Evolutionary conservation across 1,140 invertebrate genomes (phyloP).

Genomic region (Monochamus saltuarius): DNA sequence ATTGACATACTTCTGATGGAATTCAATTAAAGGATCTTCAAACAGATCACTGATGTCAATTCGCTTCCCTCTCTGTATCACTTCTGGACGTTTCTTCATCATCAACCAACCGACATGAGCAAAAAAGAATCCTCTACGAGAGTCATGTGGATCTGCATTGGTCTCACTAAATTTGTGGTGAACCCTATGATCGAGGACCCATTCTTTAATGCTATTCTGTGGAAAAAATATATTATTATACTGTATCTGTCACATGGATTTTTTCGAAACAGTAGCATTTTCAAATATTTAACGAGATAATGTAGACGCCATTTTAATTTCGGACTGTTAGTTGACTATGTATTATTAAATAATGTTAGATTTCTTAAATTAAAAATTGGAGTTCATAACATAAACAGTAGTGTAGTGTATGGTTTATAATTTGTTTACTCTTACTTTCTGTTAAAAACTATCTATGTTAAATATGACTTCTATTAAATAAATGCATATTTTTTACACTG

Average conservation of each 20-base stretch:
- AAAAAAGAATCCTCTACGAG: slow-evolving; percentile 71
- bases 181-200: slow-evolving; percentile 83
- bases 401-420: too few relatives aligned
- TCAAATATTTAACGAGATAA: too few relatives aligned
- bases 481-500: too few relatives aligned
- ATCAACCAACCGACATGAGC: slow-evolving; percentile 74
- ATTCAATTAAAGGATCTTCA: slow-evolving; percentile 63
- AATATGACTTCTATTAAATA: too few relatives aligned
- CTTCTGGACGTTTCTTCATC: slow-evolving; percentile 66
- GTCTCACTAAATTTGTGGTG: slow-evolving; percentile 82
- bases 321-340: too few relatives aligned
- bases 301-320: too few relatives aligned
- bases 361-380: too few relatives aligned
- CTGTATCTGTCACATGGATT: too few relatives aligned
- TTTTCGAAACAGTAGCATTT: background rate
- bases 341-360: too few relatives aligned
- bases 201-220: slow-evolving; percentile 71
- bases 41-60: slow-evolving; percentile 66
- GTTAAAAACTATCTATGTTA: too few relatives aligned
- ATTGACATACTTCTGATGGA: slow-evolving; percentile 59
- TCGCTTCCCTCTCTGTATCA: slow-evolving; percentile 61
- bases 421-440: too few relatives aligned
- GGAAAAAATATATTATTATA: slow-evolving; percentile 57
- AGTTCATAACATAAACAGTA: too few relatives aligned
- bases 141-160: slow-evolving; percentile 70